Evolutionary conservation across 2,888 invertebrate species (phyloP), one percentile per base, ranked within the genome.

Genomic region (Stegophylla sp.): DNA sequence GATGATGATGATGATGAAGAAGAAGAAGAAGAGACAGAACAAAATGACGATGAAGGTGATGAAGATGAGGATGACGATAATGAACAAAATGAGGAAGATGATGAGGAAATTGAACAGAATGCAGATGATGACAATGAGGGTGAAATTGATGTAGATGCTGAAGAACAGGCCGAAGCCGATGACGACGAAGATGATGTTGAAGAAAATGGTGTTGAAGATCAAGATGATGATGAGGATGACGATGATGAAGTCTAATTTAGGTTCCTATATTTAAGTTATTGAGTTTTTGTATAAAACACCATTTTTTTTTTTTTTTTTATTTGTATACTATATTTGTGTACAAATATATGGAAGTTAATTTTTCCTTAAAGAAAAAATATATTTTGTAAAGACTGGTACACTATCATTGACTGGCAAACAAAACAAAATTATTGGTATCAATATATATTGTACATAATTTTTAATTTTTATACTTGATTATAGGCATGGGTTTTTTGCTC

Each of bases 51-150:
- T 34, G 82, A 73, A 41, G 82, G 71, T 7, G 84, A 83, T 9
- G 84, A 83, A 13, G 82, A 83, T 15, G 71, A 84, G 23, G 64
- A 83, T 23, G 82, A 81, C 1, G 71, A 73, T 83, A 26, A 61
- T 4, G 71, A 56, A 3, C 4, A 9, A 45, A 12, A 45, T 3
- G 66, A 82, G 1, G 82, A 82, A 7, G 83, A 84, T 1, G 83
- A 82, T 1, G 83, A 82, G 4, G 67, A 61, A 5, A 67, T 81
- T n/a, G 67, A 83, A 17, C 74, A 79, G 10, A 81, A 83, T 13
- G 74, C 20, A 0, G 79, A 77, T 26, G 73, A 69, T 26, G 41
- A 66, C 4, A 48, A 61, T 20, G 76, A 71, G 0, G 81, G 72
- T 53, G 77, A 15, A 0, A 79, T 61, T 15, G 48, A 82, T 15